These are phyloP conservation scores for Ephialtes manifestator DNA, from an alignment of 2,888 invertebrate genomes.

Conservation along the genomic window DNA sequence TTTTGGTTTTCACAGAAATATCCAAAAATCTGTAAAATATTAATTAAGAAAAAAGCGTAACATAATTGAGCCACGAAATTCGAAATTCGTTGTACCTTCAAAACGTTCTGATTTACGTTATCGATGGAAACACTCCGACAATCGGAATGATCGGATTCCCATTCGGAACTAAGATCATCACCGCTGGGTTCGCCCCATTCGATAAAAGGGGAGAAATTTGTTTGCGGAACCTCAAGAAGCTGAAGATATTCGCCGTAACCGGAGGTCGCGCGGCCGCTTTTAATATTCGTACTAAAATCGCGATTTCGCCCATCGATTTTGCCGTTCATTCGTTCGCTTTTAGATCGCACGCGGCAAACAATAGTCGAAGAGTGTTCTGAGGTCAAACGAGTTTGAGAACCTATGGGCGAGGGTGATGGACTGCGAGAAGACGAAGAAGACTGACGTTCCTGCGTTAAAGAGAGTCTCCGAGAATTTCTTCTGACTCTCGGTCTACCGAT, in stretches of 20 bases:
- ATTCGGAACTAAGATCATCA: slow-evolving; percentile 96
- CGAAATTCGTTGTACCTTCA: slow-evolving; percentile 70
- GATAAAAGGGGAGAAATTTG: slow-evolving; percentile 86
- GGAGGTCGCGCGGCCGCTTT: slow-evolving; percentile 65
- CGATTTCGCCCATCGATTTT: slow-evolving; percentile 38
- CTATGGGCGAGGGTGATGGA: slow-evolving; percentile 77
- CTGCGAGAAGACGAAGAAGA: slow-evolving; percentile 83
- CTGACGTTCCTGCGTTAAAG: slow-evolving; percentile 74
- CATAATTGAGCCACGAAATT: slow-evolving; percentile 9
- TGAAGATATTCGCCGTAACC: slow-evolving; percentile 94
- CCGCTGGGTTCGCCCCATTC: slow-evolving; percentile 97
- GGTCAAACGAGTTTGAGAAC: slow-evolving; percentile 39
- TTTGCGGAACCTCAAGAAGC: slow-evolving; percentile 90
- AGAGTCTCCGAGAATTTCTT: slow-evolving; percentile 70
- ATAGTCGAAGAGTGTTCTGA: slow-evolving; percentile 6
- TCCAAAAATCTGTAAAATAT: neutral
- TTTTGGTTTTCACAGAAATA: neutral
- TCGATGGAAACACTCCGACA: slow-evolving; percentile 57
- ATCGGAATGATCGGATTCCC: slow-evolving; percentile 91
- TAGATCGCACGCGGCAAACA: slow-evolving; percentile 22
- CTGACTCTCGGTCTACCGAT: slow-evolving; percentile 68
- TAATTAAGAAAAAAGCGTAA: neutral
- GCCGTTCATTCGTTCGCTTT: slow-evolving; percentile 46
- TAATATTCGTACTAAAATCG: slow-evolving; percentile 27
- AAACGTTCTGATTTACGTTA: slow-evolving; percentile 64